These are phyloP conservation scores for Ochotona princeps DNA, from an alignment of 2,113 vertebrate genomes.

Conservation along the genomic window DNA sequence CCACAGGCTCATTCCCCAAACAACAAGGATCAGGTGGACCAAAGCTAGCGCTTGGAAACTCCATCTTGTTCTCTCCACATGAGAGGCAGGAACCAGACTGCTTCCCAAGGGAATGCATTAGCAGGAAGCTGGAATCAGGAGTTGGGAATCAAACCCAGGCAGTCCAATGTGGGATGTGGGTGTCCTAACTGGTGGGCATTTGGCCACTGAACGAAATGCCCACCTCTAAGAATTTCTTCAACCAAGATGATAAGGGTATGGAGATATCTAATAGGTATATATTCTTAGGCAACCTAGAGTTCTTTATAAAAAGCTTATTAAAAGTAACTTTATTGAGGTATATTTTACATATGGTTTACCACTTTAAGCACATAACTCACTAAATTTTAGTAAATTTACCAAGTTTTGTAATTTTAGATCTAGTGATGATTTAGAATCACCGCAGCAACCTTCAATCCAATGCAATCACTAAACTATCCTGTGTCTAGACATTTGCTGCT, in stretches of 20 bases:
- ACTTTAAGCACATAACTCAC: not conserved
- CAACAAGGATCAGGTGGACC: too few relatives aligned
- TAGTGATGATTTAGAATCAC: not conserved
- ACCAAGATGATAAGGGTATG: not conserved
- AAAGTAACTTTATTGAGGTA: not conserved
- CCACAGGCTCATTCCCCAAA: too few relatives aligned
- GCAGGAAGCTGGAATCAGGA: too few relatives aligned
- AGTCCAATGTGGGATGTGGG: too few relatives aligned
- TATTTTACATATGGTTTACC: not conserved
- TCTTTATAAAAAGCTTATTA: conserved; percentile 1
- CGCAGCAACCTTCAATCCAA: not conserved
- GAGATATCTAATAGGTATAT: not conserved
- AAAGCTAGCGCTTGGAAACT: too few relatives aligned
- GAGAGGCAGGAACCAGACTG: too few relatives aligned
- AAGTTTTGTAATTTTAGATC: conserved; percentile 1
- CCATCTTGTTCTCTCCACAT: too few relatives aligned
- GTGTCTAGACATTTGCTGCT: not conserved
- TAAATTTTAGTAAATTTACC: not conserved
- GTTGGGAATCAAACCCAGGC: too few relatives aligned
- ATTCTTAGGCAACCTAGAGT: not conserved
- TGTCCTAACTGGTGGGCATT: too few relatives aligned
- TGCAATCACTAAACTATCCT: not conserved
- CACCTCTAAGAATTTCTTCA: not conserved
- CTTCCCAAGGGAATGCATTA: too few relatives aligned
- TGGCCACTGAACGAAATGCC: too few relatives aligned